phyloP scores from a whole-genome alignment of 2,797 vertebrate species.

The Hippoglossus hippoglossus region DNA sequence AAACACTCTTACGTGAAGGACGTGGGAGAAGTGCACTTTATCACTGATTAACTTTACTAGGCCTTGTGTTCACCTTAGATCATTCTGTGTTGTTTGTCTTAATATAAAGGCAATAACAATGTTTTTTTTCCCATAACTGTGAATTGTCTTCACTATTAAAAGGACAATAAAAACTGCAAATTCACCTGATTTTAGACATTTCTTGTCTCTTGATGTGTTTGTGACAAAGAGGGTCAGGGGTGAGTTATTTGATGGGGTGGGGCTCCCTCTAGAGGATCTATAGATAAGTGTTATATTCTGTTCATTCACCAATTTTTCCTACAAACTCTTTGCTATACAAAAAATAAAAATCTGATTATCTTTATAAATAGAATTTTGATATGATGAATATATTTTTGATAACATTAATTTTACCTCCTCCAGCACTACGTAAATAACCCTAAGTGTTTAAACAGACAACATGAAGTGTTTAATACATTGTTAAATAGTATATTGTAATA shows the following conservation, averaged over 20 bases:
- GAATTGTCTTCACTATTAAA: conserved; percentile 64
- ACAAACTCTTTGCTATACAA: no score
- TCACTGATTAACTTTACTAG: conserved; percentile 51
- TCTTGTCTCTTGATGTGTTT: conserved; percentile 16
- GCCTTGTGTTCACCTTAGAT: conserved; percentile 40
- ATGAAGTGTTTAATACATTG: neutral
- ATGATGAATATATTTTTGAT: neutral
- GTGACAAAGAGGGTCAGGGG: neutral
- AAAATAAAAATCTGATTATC: no score
- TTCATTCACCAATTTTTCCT: no score
- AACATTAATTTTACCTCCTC: neutral
- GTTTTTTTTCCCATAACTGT: conserved; percentile 34
- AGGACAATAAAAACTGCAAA: conserved; percentile 53
- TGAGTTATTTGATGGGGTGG: conserved; percentile 42
- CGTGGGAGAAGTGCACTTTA: conserved; percentile 37
- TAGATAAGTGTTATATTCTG: no score
- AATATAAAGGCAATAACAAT: neutral
- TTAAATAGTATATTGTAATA: neutral
- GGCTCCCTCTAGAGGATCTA: conserved; percentile 71
- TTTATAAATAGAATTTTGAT: neutral
- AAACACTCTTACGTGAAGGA: conserved; percentile 46
- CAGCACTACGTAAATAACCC: neutral
- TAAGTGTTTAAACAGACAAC: neutral
- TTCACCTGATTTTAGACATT: conserved; percentile 15
- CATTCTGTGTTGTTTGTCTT: conserved; percentile 46